Evolutionary conservation across 2,888 invertebrate genomes (phyloP).

Genomic region (Euzetes globulus): DNA sequence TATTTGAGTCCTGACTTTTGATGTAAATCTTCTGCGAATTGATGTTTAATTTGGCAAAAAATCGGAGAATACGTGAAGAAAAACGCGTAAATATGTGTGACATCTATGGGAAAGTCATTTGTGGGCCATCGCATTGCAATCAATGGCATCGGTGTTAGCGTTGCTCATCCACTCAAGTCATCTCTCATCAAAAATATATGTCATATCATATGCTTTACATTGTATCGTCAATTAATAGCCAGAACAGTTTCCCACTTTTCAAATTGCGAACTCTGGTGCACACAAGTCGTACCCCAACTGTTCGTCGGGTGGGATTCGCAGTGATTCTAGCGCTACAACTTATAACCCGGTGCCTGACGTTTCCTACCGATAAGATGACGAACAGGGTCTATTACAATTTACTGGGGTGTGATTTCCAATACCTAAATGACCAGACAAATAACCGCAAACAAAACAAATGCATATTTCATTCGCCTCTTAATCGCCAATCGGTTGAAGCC

Average conservation of each 20-base stretch:
- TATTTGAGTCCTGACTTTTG: not conserved
- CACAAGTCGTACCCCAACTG: constrained; percentile 27
- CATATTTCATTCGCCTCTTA: constrained; percentile 14
- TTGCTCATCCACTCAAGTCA: constrained; percentile 24
- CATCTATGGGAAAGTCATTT: constrained; percentile 12
- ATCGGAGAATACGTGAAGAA: not conserved
- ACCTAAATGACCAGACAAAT: not conserved
- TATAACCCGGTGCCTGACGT: constrained; percentile 30
- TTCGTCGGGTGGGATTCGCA: constrained; percentile 25
- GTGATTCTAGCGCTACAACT: constrained; percentile 33
- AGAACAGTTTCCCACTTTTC: not conserved
- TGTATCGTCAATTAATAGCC: not conserved
- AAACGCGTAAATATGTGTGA: not conserved
- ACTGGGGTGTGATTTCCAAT: constrained; percentile 5
- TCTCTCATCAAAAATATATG: constrained; percentile 6
- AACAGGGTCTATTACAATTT: constrained; percentile 15
- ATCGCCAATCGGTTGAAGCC: not conserved
- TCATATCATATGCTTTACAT: constrained; percentile 22
- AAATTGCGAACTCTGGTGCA: constrained; percentile 15
- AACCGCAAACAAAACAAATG: not conserved
- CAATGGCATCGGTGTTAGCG: constrained; percentile 18
- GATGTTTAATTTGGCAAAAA: not conserved
- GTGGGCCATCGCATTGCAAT: constrained; percentile 15
- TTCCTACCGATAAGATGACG: constrained; percentile 22
- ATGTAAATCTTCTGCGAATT: not conserved